Base-by-base conservation (phyloP, 2,888 invertebrate genomes). In the Podotricha telesiphe region DNA sequence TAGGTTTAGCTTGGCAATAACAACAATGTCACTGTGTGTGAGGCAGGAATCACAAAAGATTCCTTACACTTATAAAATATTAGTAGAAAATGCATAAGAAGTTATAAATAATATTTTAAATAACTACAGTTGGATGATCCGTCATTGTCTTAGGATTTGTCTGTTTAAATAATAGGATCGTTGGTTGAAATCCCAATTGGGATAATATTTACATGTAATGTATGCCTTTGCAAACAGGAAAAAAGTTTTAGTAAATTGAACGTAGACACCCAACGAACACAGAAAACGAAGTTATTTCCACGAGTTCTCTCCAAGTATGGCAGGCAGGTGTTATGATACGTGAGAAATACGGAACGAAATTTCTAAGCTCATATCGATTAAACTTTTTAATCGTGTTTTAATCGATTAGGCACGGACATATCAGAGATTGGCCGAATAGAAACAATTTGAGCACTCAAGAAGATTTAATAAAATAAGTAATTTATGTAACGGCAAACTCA, bases 331-430 rank as follows among this genome's bases (percentile, higher is more conserved):
- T n/a, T n/a, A n/a, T n/a, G 28, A 55, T 55, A 10, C 55, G 55
- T 55, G 55, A 37, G 55, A 58, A 42, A 45, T 62, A 50, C 37
- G 34, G 34, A 19, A 50, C 34, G 37, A 28, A 62, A 15, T 7
- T 48, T 62, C 7, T 6, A 67, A 19, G 61, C 50, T 34, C 28
- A 48, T 37, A 37, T 10, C 17, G 17, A 45, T 28, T 61, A 47
- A 47, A n/a, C n/a, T 8, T 62, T 37, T 58, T 62, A 75, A 73
- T 75, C 71, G 74, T 74, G 74, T 76, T 68, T 42, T 51, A 66
- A 58, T 75, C 74, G 74, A 77, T 76, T 80, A 79, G 75, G 69
- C 61, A 69, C 73, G 71, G 76, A 70, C 71, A 67, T 62, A 34
- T 19, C 13, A 28, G 13, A 42, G 22, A 45, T 20, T 20, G 40